Evolutionary conservation across 2,888 invertebrate species (phyloP).

Genomic region (Chirona hameri): DNA sequence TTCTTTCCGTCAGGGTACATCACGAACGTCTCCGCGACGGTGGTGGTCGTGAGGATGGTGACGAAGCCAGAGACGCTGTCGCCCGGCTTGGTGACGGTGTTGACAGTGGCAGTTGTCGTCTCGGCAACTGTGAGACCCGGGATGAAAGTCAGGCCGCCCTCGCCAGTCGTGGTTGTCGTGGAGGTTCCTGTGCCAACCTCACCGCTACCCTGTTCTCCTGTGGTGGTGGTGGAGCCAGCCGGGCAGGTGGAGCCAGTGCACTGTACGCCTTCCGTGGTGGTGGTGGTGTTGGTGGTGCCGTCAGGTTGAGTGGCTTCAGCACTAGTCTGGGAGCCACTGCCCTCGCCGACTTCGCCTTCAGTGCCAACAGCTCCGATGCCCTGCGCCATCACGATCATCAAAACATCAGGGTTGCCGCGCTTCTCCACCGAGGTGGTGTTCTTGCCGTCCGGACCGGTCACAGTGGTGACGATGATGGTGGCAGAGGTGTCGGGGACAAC

Average conservation of each 20-base stretch:
- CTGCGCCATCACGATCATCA: no score
- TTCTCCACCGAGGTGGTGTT: neutral
- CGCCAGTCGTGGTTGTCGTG: neutral
- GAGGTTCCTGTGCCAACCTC: neutral
- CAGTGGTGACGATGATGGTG: neutral
- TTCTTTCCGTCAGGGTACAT: neutral
- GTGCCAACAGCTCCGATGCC: neutral
- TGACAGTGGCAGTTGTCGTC: neutral
- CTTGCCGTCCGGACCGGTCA: neutral
- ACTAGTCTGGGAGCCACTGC: no score
- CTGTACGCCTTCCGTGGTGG: neutral
- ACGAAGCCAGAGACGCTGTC: neutral
- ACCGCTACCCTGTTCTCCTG: neutral
- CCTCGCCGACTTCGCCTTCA: neutral
- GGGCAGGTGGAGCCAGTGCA: neutral
- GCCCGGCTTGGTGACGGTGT: neutral
- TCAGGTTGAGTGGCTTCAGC: neutral
- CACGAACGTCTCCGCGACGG: neutral
- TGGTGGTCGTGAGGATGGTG: neutral
- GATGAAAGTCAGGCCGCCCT: neutral
- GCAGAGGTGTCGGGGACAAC: neutral
- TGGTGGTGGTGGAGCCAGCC: neutral
- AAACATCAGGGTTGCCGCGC: no score
- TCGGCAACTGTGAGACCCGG: neutral
- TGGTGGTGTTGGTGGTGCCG: neutral